Evolutionary conservation across 2,113 vertebrate species (phyloP).

Genomic region (Ciconia boyciana): DNA sequence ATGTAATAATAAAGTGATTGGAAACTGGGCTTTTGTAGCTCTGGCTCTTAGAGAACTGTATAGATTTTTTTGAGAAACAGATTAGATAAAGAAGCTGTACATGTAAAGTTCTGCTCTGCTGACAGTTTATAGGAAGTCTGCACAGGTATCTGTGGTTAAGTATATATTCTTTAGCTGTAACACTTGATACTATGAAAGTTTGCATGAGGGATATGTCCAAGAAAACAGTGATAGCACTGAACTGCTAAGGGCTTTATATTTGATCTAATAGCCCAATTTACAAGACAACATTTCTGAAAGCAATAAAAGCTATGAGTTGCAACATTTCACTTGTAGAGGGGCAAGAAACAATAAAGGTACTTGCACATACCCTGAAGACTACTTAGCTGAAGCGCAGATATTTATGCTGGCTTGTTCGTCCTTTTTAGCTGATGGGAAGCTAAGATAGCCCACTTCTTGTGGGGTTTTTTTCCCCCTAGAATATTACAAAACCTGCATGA

Average conservation of each 20-base stretch:
- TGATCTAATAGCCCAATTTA: not conserved
- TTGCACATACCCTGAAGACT: not conserved
- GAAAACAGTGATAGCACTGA: not conserved
- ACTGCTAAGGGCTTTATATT: not conserved
- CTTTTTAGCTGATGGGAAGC: not conserved
- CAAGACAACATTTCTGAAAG: not conserved
- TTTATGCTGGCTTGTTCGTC: not conserved
- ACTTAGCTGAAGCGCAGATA: not conserved
- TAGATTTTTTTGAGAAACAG: not conserved
- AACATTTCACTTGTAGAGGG: not conserved
- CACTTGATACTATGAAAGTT: not conserved
- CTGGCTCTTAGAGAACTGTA: not conserved
- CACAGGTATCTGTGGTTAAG: not conserved
- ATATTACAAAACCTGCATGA: not conserved
- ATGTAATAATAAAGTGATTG: not conserved
- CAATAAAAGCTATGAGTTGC: not conserved
- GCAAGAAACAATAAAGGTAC: not conserved
- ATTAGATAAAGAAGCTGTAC: not conserved
- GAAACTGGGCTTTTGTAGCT: not conserved
- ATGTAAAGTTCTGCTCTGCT: not conserved
- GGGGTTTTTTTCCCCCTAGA: rapidly evolving
- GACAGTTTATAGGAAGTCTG: not conserved
- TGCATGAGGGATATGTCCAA: not conserved
- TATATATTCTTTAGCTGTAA: not conserved
- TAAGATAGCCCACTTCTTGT: not conserved